Evolutionary conservation across 2,797 vertebrate species (phyloP), one percentile per base, ranked within the genome.

Genomic region (Bryconaethiops microstoma): DNA sequence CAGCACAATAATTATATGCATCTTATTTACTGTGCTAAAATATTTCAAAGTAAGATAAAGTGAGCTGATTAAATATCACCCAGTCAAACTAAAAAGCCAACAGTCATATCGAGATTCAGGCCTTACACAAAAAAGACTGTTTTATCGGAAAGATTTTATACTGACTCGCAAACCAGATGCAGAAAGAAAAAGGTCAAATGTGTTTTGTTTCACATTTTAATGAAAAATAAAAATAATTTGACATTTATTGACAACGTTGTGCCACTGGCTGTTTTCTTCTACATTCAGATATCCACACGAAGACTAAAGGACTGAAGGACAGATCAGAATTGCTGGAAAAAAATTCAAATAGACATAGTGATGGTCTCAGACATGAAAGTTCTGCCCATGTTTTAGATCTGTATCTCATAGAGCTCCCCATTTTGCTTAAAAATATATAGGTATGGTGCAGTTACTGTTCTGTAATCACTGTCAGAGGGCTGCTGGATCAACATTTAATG

Each of bases 401-500:
- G 75, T 62, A 84, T 85, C 79, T 71, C 77, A 74, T 14, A 71
- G 16, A 39, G n/a, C 6, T 79, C 52, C 70, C 71, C 25, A 45
- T 79, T 73, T 35, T 68, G 65, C 52, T 74, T 91, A 92, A 93
- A 94, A 93, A 52, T 35, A 92, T 91, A 92, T 87, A 83, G 89
- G 82, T 63, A 79, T 88, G 70, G 62, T 78, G 64, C 42, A 82
- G 57, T 79, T 42, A 77, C 25, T 70, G 40, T 68, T 17, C 67
- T 65, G 84, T 77, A 60, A 78, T 80, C 75, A 77, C 80, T 83
- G 80, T 77, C 59, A 79, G 81, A 57, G 21, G 42, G 59, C 35
- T 50, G 64, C 39, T 64, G 60, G 42, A 80, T 83, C 63, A 85
- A 86, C 79, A 60, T 63, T 63, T 6, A 42, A 72, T 79, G 79